Conservation (phyloP, 2,888 invertebrate species). For the Pasiphila rectangulata region DNA sequence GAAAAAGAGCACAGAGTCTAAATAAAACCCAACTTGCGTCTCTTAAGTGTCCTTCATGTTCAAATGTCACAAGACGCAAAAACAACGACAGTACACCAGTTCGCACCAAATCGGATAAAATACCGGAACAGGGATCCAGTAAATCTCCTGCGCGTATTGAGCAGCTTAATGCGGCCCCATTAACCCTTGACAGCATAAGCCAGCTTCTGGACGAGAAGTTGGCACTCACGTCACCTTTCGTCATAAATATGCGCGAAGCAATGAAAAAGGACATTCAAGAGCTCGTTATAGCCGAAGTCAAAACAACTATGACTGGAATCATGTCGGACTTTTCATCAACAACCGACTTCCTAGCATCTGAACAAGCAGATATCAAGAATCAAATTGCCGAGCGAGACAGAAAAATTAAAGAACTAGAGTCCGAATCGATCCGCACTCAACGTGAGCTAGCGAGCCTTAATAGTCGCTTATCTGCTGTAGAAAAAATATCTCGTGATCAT, state of each 20-base stretch:
- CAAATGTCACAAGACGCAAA: too few species aligned
- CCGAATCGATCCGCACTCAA: background rate
- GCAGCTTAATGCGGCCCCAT: too few species aligned
- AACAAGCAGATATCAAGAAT: conserved; percentile 12
- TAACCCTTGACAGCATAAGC: background rate
- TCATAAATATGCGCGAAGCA: background rate
- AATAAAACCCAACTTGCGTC: too few species aligned
- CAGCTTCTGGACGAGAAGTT: background rate
- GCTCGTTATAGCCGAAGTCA: background rate
- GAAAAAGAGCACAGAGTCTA: too few species aligned
- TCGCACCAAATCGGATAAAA: too few species aligned
- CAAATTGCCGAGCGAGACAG: background rate
- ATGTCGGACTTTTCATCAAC: conserved; percentile 15
- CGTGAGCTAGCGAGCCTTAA: background rate
- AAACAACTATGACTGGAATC: background rate
- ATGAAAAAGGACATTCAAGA: background rate
- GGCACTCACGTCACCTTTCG: background rate
- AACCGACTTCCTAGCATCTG: conserved; percentile 18
- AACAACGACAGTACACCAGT: too few species aligned
- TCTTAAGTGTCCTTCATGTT: too few species aligned
- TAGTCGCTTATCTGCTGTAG: conserved; percentile 2
- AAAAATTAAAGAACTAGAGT: conserved; percentile 10
- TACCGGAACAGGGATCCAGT: too few species aligned
- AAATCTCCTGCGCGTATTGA: too few species aligned
- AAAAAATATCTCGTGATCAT: conserved; percentile 18